Evolutionary conservation across 2,797 vertebrate species (phyloP), one percentile per base, ranked within the genome.

Genomic region (Rhinatrema bivittatum): DNA sequence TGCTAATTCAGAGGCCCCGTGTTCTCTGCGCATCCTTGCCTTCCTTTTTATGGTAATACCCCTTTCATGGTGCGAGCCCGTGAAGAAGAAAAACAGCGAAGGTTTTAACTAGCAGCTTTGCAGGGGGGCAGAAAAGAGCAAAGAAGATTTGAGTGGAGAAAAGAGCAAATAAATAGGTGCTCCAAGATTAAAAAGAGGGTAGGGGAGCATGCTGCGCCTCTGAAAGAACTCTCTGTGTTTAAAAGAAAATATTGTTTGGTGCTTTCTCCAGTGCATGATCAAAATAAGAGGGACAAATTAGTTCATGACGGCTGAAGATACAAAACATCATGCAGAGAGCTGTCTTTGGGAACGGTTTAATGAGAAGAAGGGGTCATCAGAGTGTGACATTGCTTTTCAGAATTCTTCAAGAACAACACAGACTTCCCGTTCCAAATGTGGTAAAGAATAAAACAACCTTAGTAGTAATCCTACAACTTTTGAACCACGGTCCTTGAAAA

Each of bases 161-260:
- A 91, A 89, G 88, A 87, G 89, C 88, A 95, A 95, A 91, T 95
- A 96, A 95, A 92, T 91, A 91, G 87, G 86, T 87, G 82, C 83
- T 87, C 84, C 78, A 89, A 91, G 88, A 86, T 91, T 90, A 91
- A 91, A 90, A 88, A 85, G 79, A 76, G 84, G 76, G 83, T 85
- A 72, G 91, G 84, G 93, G 90, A 87, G 80, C 78, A 72, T 65
- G 79, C 83, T 79, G 78, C 86, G 84, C 78, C 72, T 78, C 80
- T 87, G 84, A 87, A 86, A 87, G 85, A 62, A 70, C 74, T 80
- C 81, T 85, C 82, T 83, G 80, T 87, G 81, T 81, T 81, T 84
- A 84, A 82, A 84, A 84, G 68, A 87, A 87, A 86, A 84, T 77
- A 82, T 82, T 85, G 82, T 87, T 87, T 84, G 81, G 86, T 85